Conservation (phyloP, 2,113 vertebrate species). For the Eurypyga helias region DNA sequence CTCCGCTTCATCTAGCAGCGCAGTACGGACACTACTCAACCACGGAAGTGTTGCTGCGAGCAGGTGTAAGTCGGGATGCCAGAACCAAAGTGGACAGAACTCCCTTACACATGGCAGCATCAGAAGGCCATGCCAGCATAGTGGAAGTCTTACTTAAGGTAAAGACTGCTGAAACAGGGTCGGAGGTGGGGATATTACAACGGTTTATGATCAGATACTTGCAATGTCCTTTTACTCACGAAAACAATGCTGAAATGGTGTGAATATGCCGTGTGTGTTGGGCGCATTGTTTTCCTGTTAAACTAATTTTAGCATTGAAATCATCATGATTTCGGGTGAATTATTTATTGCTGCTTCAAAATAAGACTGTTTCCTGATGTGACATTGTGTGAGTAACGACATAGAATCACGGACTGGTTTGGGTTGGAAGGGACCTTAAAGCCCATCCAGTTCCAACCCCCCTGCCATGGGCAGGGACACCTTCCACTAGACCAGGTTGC, state of each 20-base stretch:
- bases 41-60: slow-evolving; percentile 87
- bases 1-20: slow-evolving; percentile 88
- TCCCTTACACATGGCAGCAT: slow-evolving; percentile 87
- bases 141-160: slow-evolving; percentile 91
- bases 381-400: not conserved
- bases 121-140: slow-evolving; percentile 87
- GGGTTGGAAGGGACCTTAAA: too few species aligned
- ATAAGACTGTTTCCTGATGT: not conserved
- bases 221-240: not conserved
- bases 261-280: not conserved
- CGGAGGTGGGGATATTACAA: not conserved
- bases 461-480: too few species aligned
- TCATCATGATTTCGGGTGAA: not conserved
- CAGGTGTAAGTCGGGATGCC: slow-evolving; percentile 89
- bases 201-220: not conserved
- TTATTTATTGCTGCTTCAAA: not conserved
- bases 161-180: not conserved
- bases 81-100: slow-evolving; percentile 91
- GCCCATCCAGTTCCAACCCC: too few species aligned
- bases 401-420: too few species aligned
- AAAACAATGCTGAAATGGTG: not conserved
- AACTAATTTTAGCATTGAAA: not conserved
- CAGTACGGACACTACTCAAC: slow-evolving; percentile 90
- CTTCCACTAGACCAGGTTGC: too few species aligned
- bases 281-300: not conserved